phyloP scores from a whole-genome alignment of 2,113 vertebrate genomes.

The Syrrhaptes paradoxus region DNA sequence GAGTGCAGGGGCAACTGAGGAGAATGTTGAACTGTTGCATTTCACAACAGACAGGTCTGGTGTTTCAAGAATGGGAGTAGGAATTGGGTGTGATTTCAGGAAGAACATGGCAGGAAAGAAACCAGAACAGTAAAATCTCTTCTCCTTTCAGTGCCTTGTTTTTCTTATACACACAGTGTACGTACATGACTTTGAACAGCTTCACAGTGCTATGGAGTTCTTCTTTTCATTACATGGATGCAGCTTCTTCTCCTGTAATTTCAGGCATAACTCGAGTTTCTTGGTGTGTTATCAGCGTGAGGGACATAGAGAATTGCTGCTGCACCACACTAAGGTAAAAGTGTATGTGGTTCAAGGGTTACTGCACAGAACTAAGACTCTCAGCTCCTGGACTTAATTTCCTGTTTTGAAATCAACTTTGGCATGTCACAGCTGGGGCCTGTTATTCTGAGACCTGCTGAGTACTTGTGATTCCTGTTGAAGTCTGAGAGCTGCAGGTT shows the following conservation, averaged over 20 bases:
- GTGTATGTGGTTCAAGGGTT: not conserved
- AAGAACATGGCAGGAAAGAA: not conserved
- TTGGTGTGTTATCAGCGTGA: not conserved
- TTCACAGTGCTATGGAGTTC: not conserved
- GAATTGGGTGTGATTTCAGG: not conserved
- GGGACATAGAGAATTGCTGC: not conserved
- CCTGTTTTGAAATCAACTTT: not conserved
- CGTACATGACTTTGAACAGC: fast-evolving
- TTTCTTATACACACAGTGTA: fast-evolving
- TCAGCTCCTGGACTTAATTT: not conserved
- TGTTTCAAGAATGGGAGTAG: not conserved
- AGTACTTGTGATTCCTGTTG: not conserved
- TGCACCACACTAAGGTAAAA: not conserved
- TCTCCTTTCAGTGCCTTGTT: not conserved
- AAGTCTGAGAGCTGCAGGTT: not conserved
- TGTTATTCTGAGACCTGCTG: not conserved
- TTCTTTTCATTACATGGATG: not conserved
- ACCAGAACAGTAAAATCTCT: not conserved
- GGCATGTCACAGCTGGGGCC: not conserved
- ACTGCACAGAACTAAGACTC: not conserved
- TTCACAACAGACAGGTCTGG: not conserved
- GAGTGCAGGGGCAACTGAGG: not conserved
- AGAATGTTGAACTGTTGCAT: not conserved
- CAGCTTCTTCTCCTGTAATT: not conserved
- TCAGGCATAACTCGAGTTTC: not conserved